Conservation (phyloP, 2,797 vertebrate genomes). For the Cephalopachus bancanus region DNA sequence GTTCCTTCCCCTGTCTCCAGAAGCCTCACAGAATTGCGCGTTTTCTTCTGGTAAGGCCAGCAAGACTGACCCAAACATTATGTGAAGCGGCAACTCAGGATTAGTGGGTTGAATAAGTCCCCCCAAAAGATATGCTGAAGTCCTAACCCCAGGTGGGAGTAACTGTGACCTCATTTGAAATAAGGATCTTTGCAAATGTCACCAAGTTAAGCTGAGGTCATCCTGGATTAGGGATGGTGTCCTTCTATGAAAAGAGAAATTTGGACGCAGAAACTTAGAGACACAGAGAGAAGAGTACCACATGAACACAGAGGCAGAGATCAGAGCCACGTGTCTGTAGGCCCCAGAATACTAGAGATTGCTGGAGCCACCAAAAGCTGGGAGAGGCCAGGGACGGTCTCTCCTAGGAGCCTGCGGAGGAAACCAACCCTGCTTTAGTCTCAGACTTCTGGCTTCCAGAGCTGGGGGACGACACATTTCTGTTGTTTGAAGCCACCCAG, state of each 20-base stretch:
- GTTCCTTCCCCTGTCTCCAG: background rate
- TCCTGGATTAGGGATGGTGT: background rate
- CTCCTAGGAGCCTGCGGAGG: background rate
- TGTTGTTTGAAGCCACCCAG: background rate
- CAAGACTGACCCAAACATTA: background rate
- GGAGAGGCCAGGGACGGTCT: background rate
- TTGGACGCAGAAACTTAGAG: background rate
- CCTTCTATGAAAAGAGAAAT: background rate
- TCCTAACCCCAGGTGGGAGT: background rate
- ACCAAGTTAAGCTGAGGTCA: background rate
- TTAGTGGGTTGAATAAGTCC: background rate
- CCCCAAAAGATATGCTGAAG: background rate
- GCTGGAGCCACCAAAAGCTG: background rate
- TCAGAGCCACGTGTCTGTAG: background rate
- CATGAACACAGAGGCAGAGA: background rate
- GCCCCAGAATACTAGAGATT: background rate
- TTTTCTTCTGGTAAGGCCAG: background rate
- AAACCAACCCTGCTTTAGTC: background rate
- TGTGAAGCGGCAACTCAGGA: background rate
- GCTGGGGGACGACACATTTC: background rate
- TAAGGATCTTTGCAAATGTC: background rate
- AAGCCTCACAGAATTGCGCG: background rate
- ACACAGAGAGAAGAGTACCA: rapidly evolving
- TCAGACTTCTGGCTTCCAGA: background rate
- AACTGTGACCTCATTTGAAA: background rate